phyloP scores from a whole-genome alignment of 2,888 invertebrate species.

The Nebria brevicollis region DNA sequence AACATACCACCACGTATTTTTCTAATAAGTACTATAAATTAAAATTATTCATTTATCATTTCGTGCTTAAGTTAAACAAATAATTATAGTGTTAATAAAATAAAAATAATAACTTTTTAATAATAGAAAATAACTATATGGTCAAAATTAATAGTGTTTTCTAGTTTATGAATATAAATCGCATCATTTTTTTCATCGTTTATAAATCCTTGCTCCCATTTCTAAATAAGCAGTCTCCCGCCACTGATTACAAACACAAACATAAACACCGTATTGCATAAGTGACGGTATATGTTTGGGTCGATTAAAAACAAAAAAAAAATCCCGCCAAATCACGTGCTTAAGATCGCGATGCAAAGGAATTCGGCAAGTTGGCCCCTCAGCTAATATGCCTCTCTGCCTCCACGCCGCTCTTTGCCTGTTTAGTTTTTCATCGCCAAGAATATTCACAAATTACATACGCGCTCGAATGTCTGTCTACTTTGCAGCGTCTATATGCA shows the following conservation, averaged over 20 bases:
- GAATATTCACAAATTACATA: neutral
- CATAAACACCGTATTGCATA: slow-evolving; percentile 7
- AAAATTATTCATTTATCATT: no score
- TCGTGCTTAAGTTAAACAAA: no score
- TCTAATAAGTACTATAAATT: no score
- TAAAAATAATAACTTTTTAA: no score
- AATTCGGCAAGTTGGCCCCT: neutral
- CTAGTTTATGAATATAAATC: no score
- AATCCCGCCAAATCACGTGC: neutral
- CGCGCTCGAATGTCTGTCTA: neutral
- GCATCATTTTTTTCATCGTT: neutral
- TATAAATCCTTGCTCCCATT: neutral
- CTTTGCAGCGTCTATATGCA: neutral
- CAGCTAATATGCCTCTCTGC: neutral
- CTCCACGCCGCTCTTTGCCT: neutral
- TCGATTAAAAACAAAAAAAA: neutral
- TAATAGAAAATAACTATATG: no score
- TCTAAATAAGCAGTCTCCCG: neutral
- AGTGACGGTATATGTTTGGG: neutral
- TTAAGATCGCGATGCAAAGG: neutral
- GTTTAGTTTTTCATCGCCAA: neutral
- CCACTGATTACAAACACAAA: slow-evolving; percentile 9
- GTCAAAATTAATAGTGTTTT: no score
- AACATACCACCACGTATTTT: neutral
- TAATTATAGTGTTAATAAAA: no score